Evolutionary conservation across 1,140 invertebrate genomes (phyloP).

Genomic region (Sitobion miscanthi): DNA sequence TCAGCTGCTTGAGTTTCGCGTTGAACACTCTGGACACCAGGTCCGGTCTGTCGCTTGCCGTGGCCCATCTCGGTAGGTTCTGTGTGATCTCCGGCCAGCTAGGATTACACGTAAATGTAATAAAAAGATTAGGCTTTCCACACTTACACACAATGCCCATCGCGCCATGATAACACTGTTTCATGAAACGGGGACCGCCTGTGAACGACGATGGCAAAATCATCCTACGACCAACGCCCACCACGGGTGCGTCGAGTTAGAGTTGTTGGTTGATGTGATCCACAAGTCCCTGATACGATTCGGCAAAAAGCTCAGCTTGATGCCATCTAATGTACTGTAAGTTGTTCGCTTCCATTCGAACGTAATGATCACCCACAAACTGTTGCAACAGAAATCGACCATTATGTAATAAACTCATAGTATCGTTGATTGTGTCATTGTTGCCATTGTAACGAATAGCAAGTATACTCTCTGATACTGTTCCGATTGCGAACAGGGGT

Average conservation of each 20-base stretch:
- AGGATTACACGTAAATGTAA: too few relatives aligned
- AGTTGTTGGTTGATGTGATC: background rate
- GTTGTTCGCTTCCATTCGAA: background rate
- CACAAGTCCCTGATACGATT: conserved; percentile 60
- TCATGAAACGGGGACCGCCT: conserved; percentile 62
- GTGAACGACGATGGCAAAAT: conserved; percentile 64
- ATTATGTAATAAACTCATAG: too few relatives aligned
- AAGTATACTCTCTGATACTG: too few relatives aligned
- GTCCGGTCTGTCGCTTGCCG: too few relatives aligned
- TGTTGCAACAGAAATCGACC: too few relatives aligned
- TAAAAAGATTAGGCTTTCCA: too few relatives aligned
- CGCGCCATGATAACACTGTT: conserved; percentile 60
- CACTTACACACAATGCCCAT: too few relatives aligned
- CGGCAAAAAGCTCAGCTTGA: conserved; percentile 62
- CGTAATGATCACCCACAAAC: background rate
- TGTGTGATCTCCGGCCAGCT: too few relatives aligned
- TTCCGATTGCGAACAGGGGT: too few relatives aligned
- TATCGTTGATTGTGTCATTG: background rate
- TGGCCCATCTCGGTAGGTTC: too few relatives aligned
- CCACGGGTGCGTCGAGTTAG: background rate
- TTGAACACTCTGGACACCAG: too few relatives aligned
- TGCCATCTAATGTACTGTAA: conserved; percentile 56
- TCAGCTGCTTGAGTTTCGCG: too few relatives aligned
- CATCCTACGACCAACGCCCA: conserved; percentile 58
- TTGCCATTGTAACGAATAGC: background rate